Conservation (phyloP, 1,140 invertebrate species). For the Rhagoletis pomonella region DNA sequence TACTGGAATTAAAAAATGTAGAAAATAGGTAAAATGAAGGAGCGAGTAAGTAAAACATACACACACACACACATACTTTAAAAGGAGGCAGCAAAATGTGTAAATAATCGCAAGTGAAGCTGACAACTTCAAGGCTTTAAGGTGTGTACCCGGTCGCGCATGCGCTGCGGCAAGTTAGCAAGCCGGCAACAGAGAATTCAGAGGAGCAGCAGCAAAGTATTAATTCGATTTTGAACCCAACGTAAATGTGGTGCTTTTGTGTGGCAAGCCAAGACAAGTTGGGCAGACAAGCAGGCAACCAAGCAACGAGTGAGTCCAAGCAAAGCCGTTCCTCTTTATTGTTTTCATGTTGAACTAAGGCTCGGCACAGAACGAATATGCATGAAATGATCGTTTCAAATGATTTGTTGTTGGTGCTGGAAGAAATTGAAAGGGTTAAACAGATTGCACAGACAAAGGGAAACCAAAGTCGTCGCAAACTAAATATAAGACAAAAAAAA, state of each 20-base stretch:
- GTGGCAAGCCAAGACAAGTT: background rate
- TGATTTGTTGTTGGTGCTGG: conserved; percentile 16
- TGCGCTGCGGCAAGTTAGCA: background rate
- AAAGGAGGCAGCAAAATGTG: conserved; percentile 16
- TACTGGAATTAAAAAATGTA: background rate
- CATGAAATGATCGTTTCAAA: conserved; percentile 45
- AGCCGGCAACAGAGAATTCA: background rate
- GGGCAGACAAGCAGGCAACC: background rate
- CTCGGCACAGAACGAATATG: conserved; percentile 23
- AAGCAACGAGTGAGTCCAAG: background rate
- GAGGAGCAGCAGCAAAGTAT: background rate
- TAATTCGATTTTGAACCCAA: background rate
- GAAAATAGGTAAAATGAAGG: conserved; percentile 14
- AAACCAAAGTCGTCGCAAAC: background rate
- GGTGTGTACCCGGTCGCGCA: conserved; percentile 4
- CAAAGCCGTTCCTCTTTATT: conserved; percentile 28
- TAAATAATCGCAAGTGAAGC: background rate
- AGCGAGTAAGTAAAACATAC: background rate
- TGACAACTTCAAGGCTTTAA: conserved; percentile 50
- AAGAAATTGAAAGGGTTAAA: conserved; percentile 48
- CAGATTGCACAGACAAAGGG: background rate
- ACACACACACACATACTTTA: background rate
- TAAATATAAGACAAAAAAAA: background rate
- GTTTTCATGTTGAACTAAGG: background rate
- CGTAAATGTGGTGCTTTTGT: background rate